Evolutionary conservation across 2,888 invertebrate species (phyloP), one percentile per base, ranked within the genome.

Genomic region (Euzetes globulus): DNA sequence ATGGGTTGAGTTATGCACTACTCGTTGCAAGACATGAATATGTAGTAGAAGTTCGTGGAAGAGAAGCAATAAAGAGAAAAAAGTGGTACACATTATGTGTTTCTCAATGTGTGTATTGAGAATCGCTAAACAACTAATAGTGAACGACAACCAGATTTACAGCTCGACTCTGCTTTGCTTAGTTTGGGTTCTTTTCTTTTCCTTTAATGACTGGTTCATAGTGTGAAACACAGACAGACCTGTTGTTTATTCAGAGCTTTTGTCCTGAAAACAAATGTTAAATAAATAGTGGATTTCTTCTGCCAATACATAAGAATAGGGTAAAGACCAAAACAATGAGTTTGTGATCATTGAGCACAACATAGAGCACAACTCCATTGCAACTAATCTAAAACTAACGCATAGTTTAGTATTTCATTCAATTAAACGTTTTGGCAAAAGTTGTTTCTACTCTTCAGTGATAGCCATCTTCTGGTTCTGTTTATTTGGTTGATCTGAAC

Each of bases 391-490:
- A 6, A 60, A 63, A 63, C 33, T 29, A 63, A 63, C 25, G 63
- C n/a, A 63, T 63, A 60, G 17, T 15, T 33, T 33, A 9, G 25
- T 17, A 27, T 37, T 29, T 63, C 17, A 19, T 63, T 63, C 63
- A 29, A 63, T n/a, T 63, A 33, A 63, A 63, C 17, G 63, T 63
- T 41, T 63, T 63, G 63, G 15, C 63, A 63, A n/a, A 63, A 37
- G 17, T 63, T 27, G 27, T 17, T 29, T 63, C 63, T 63, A 22
- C 22, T 22, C 13, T 17, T 63, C 4, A n/a, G 33, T 63, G 63
- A 63, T 63, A 33, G 19, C 11, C 17, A 63, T 63, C 63, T 33
- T 63, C 37, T 63, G 29, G 58, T 29, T 63, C 2, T 29, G 29
- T 29, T 29, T 33, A 63, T 63, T 63, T 58, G 27, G 17, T 17